These are phyloP conservation scores for Sinella curviseta DNA, from an alignment of 1,140 invertebrate genomes.

Conservation along the genomic window DNA sequence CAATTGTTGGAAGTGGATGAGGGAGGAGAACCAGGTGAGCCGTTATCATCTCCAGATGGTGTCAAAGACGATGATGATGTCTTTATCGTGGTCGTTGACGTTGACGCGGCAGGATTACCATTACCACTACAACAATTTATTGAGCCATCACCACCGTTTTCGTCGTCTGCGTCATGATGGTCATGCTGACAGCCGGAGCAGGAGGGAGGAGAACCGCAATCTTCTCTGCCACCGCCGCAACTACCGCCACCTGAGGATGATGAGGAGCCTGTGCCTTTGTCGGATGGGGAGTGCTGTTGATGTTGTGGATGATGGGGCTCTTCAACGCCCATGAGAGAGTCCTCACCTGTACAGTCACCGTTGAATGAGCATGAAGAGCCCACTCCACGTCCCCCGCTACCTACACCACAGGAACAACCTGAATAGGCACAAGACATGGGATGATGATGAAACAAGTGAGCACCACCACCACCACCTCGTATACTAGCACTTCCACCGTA, in stretches of 20 bases:
- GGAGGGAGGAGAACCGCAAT: not conserved
- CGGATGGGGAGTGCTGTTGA: not conserved
- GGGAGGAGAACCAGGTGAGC: not conserved
- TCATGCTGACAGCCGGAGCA: slow-evolving; percentile 6
- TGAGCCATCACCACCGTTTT: slow-evolving; percentile 12
- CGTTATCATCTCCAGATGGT: not conserved
- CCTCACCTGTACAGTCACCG: not conserved
- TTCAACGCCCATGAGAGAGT: not conserved
- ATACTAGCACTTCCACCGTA: slow-evolving; percentile 1
- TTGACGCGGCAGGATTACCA: not conserved
- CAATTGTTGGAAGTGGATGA: not conserved
- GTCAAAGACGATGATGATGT: slow-evolving; percentile 25
- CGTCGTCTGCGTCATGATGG: not conserved
- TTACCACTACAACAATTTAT: slow-evolving; percentile 1
- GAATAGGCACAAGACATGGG: slow-evolving; percentile 18
- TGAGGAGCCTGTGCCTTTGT: not conserved
- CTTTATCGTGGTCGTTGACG: not conserved
- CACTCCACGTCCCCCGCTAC: slow-evolving; percentile 6
- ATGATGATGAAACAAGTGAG: slow-evolving; percentile 28
- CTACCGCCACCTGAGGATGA: not conserved
- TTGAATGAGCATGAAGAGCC: slow-evolving; percentile 13
- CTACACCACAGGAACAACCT: not conserved
- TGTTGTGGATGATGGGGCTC: not conserved
- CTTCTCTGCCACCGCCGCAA: not conserved
- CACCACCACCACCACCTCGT: slow-evolving; percentile 15